Percentiles rank a stretch among this genome's conserved stretches.
These are phyloP conservation scores for Calameuta idolon DNA, from an alignment of 2,888 invertebrate species.

Conservation along the genomic window DNA sequence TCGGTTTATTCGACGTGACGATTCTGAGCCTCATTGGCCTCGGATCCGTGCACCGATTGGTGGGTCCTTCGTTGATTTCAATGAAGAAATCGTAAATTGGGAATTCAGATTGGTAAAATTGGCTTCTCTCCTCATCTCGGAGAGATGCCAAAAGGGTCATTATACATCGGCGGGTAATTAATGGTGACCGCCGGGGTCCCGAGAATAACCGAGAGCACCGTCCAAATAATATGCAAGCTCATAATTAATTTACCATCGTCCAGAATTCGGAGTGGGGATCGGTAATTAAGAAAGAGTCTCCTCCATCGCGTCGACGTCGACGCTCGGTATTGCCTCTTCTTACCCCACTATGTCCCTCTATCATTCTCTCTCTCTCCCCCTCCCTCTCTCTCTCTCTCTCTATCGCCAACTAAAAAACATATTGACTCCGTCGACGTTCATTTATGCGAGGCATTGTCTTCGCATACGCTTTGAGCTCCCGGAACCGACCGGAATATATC, in stretches of 20 bases:
- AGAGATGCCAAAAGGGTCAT: conserved; percentile 34
- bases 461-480: not conserved
- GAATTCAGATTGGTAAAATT: not conserved
- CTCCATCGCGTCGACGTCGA: not conserved
- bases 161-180: conserved; percentile 52
- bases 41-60: not conserved
- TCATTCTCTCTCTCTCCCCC: not conserved
- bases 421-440: conserved; percentile 16
- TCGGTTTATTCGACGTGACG: not conserved
- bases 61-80: not conserved
- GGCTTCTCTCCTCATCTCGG: not conserved
- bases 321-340: not conserved
- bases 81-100: not conserved
- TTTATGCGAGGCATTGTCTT: not conserved
- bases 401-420: conserved; percentile 14
- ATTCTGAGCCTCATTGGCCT: not conserved
- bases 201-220: conserved; percentile 25
- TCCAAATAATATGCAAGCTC: conserved; percentile 55
- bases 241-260: conserved; percentile 51
- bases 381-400: not conserved
- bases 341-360: not conserved
- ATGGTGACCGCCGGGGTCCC: conserved; percentile 42
- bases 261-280: conserved; percentile 28
- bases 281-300: conserved; percentile 49
- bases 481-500: not conserved